Conservation (phyloP, 2,113 vertebrate genomes). For the Myodes glareolus region DNA sequence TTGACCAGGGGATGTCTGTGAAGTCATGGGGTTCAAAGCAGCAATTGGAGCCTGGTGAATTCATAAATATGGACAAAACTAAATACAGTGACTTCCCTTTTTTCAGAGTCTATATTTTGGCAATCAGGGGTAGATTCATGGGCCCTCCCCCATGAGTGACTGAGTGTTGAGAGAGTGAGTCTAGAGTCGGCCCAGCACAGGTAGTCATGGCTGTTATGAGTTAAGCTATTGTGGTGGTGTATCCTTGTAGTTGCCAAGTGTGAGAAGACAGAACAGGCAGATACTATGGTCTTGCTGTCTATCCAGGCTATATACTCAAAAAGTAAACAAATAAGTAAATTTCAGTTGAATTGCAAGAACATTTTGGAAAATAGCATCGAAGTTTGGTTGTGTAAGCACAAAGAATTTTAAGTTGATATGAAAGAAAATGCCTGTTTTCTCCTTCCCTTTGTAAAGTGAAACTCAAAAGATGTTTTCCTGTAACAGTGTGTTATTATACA, state of each 20-base stretch:
- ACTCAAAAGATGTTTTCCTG: not conserved
- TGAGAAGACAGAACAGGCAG: not conserved
- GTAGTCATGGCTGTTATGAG: not conserved
- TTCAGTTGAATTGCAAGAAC: not conserved
- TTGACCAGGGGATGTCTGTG: not conserved
- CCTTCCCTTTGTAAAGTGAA: not conserved
- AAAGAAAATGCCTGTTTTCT: not conserved
- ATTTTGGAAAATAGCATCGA: not conserved
- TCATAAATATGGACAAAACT: not conserved
- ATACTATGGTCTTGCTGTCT: not conserved
- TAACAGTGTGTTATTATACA: conserved; percentile 3
- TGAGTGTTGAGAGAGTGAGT: not conserved
- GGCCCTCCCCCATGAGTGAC: not conserved
- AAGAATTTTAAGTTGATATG: conserved; percentile 32
- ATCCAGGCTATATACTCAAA: not conserved
- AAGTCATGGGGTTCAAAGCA: not conserved
- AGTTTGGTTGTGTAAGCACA: not conserved
- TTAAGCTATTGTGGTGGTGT: too few relatives aligned
- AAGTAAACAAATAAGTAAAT: not conserved
- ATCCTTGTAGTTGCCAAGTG: not conserved
- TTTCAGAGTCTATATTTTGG: not conserved
- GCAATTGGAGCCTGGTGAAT: not conserved
- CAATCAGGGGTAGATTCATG: not conserved
- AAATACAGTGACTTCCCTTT: not conserved
- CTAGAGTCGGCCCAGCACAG: not conserved